These are phyloP conservation scores for Mythimna pallens DNA, from an alignment of 2,888 invertebrate genomes.

Conservation along the genomic window DNA sequence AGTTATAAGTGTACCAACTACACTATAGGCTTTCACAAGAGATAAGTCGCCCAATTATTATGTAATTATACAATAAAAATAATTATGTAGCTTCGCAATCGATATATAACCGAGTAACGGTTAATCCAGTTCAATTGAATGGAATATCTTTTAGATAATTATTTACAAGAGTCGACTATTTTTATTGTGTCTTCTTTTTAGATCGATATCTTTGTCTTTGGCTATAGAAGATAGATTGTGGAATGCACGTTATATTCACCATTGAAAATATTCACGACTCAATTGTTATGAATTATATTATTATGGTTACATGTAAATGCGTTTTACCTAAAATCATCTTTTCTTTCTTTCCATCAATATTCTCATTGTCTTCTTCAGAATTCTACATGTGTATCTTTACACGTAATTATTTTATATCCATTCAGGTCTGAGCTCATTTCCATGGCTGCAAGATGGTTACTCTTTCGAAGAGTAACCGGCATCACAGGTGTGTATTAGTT, in stretches of 20 bases:
- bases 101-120: conserved; percentile 38
- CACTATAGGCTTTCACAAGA: conserved; percentile 48
- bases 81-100: conserved; percentile 52
- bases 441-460: too few relatives aligned
- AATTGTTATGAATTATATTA: too few relatives aligned
- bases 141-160: conserved; percentile 3
- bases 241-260: neutral
- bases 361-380: neutral
- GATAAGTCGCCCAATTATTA: conserved; percentile 58
- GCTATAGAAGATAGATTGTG: neutral
- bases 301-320: too few relatives aligned
- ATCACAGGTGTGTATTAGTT: too few relatives aligned
- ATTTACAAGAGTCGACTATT: neutral
- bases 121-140: conserved; percentile 47
- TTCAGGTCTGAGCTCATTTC: too few relatives aligned
- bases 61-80: conserved; percentile 60
- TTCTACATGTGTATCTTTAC: too few relatives aligned
- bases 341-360: neutral
- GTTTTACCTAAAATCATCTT: too few relatives aligned
- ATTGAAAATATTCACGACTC: too few relatives aligned
- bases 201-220: neutral
- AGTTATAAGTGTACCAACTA: conserved; percentile 28
- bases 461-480: too few relatives aligned
- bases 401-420: too few relatives aligned
- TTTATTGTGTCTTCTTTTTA: neutral